Base-by-base conservation (phyloP, 2,888 invertebrate genomes). In the Phymatocera aterrima region DNA sequence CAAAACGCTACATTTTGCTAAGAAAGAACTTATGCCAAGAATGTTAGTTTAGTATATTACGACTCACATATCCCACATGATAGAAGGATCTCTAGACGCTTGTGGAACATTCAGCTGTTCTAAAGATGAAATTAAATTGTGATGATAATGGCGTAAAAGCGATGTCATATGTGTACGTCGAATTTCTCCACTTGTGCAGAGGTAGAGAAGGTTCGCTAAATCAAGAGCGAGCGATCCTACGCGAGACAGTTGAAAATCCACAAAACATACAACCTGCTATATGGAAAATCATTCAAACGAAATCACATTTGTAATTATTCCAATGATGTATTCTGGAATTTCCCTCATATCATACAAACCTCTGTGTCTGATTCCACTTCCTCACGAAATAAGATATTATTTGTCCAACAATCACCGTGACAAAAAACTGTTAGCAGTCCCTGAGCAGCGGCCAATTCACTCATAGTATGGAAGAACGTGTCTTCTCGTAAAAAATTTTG, bases 391-490 rank as follows among this genome's bases (percentile, higher is more conserved):
- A 95, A 88, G 84, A 95, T 93, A 87, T 95, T 95, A 84, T 95
- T 95, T 0, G 94, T 95, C 95, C 95, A 95, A 85, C 95, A 95
- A 83, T 95, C 95, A 0, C 95, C 95, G 83, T 95, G 95, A 77
- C 94, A 94, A 82, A 95, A 94, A 2, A 95, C 94, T 0, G 94
- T 94, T 60, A 95, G 86, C 0, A 94, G 93, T 54, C 95, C 94
- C 82, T 92, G 92, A 0, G 93, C 92, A 1, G 92, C 91, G 0
- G 94, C 94, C 84, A 94, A 88, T 34, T 93, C 92, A 79, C 94
- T 92, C 95, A 95, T 95, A 37, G 92, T 93, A 6, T 92, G 92
- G 86, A 95, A 95, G 87, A 95, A 95, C 0, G 92, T 92, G 0
- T 94, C 93, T 83, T 93, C 93, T 51, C 92, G 92, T 70, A 94